Percentiles rank a stretch among this genome's conserved stretches.
These are phyloP conservation scores for Lophotriccus pileatus DNA, from an alignment of 2,797 vertebrate species.

Conservation along the genomic window DNA sequence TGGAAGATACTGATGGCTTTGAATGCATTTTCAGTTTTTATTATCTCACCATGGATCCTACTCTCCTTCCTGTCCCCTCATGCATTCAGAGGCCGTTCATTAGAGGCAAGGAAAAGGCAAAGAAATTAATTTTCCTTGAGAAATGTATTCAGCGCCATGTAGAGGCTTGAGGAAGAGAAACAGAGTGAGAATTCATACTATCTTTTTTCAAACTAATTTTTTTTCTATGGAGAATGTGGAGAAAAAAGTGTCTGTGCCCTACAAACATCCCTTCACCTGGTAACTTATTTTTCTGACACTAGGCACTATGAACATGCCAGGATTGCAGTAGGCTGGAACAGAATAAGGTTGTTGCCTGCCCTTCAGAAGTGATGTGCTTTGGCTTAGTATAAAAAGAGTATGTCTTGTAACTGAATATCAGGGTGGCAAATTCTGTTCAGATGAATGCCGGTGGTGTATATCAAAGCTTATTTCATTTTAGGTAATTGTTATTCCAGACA, in stretches of 20 bases:
- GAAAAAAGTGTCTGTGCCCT: background rate
- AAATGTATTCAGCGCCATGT: slow-evolving; percentile 13
- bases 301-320: background rate
- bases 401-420: background rate
- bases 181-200: background rate
- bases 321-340: background rate
- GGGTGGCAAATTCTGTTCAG: background rate
- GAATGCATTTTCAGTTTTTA: slow-evolving; percentile 49
- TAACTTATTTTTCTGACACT: background rate
- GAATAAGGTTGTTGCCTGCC: background rate
- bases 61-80: slow-evolving; percentile 45
- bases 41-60: slow-evolving; percentile 35
- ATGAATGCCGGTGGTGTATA: background rate
- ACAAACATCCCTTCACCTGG: background rate
- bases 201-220: background rate
- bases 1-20: slow-evolving; percentile 45
- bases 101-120: slow-evolving; percentile 47
- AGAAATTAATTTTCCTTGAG: slow-evolving; percentile 67
- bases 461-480: background rate
- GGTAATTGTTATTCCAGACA: background rate
- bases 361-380: background rate
- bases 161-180: background rate
- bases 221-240: background rate
- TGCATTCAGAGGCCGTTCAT: slow-evolving; percentile 40
- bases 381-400: background rate